Conservation (phyloP, 2,113 vertebrate genomes). For the Psettodes erumei region DNA sequence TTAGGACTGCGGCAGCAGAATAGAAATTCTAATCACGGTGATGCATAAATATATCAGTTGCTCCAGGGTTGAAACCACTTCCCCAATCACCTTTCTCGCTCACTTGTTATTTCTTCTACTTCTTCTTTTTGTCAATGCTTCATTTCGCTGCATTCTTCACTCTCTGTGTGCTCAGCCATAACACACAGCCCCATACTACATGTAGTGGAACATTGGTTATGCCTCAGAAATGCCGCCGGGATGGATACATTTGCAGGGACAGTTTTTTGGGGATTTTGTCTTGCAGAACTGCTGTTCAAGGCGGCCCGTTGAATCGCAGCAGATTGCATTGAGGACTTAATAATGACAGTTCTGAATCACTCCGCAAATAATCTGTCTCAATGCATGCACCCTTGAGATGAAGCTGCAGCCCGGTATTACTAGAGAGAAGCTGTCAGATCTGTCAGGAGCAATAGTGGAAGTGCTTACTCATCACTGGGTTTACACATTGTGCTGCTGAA, state of each 20-base stretch:
- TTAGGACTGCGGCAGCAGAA: slow-evolving; percentile 40
- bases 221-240: neutral
- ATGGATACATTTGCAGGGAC: neutral
- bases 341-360: slow-evolving; percentile 62
- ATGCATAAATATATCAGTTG: slow-evolving; percentile 59
- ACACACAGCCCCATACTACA: neutral
- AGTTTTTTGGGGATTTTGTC: slow-evolving; percentile 11
- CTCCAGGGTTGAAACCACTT: slow-evolving; percentile 44
- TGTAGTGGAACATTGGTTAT: neutral
- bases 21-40: slow-evolving; percentile 57
- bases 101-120: slow-evolving; percentile 14
- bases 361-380: slow-evolving; percentile 70
- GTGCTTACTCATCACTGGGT: slow-evolving; percentile 69
- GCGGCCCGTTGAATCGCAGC: slow-evolving; percentile 20
- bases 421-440: slow-evolving; percentile 68
- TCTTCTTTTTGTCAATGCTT: neutral
- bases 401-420: slow-evolving; percentile 49
- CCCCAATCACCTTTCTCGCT: slow-evolving; percentile 26
- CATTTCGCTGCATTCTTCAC: slow-evolving; percentile 6
- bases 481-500: slow-evolving; percentile 52
- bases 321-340: slow-evolving; percentile 68
- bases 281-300: slow-evolving; percentile 22
- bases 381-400: slow-evolving; percentile 71
- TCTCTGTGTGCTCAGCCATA: neutral
- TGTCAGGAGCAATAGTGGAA: slow-evolving; percentile 67